phyloP scores from a whole-genome alignment of 2,888 invertebrate species.

The Drosophila austrosaltans region DNA sequence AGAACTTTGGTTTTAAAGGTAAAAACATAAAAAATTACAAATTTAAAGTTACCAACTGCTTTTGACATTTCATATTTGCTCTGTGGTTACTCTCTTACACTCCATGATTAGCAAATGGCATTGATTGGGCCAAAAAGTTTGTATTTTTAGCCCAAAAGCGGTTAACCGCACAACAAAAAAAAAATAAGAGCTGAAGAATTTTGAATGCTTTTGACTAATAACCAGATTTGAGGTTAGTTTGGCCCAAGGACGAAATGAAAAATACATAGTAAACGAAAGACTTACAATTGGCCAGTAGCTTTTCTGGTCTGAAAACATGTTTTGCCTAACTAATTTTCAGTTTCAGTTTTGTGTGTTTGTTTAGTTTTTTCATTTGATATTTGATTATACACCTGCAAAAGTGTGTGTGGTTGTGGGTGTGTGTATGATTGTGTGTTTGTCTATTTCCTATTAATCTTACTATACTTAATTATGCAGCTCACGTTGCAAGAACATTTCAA shows the following conservation, averaged over 20 bases:
- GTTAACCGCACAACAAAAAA: not conserved
- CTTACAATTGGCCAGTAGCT: conserved; percentile 22
- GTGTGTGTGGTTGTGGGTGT: not conserved
- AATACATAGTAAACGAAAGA: not conserved
- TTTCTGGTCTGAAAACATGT: conserved; percentile 7
- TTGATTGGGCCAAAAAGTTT: not conserved
- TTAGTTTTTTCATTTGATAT: conserved; percentile 9
- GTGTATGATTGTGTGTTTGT: conserved; percentile 7
- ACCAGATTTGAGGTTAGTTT: not conserved
- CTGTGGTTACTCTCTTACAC: not conserved
- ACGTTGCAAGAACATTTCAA: conserved; percentile 2
- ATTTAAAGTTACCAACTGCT: not conserved
- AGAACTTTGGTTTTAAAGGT: not conserved
- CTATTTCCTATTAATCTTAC: conserved; percentile 5
- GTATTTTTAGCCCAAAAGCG: not conserved
- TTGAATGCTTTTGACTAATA: not conserved
- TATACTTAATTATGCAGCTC: conserved; percentile 6
- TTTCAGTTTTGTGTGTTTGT: not conserved
- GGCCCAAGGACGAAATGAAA: not conserved
- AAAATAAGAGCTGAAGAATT: not conserved
- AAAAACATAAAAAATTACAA: not conserved
- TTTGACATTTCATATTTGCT: not conserved
- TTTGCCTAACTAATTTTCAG: not conserved
- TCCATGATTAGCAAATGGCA: not conserved
- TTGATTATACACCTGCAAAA: conserved; percentile 8